phyloP scores from a whole-genome alignment of 2,113 vertebrate genomes.

The Tetrao urogallus region DNA sequence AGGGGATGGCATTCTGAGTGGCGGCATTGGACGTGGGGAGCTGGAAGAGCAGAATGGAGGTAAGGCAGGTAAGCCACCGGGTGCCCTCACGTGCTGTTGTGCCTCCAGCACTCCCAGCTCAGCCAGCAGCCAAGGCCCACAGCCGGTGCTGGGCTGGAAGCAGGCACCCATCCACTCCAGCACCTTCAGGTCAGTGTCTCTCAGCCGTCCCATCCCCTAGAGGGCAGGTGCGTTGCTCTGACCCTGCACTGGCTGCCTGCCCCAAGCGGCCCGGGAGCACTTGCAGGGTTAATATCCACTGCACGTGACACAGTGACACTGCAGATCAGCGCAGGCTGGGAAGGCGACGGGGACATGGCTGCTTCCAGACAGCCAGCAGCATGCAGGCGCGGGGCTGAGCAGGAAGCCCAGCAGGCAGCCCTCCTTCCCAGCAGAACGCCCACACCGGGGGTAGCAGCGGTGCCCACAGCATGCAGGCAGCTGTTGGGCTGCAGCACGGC shows the following conservation, averaged over 20 bases:
- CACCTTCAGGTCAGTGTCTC: not conserved
- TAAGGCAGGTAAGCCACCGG: conserved; percentile 14
- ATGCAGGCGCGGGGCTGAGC: not conserved
- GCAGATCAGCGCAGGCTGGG: not conserved
- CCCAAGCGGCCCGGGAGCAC: not conserved
- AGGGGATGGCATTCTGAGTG: accelerated
- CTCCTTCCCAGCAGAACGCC: not conserved
- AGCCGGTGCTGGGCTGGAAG: not conserved
- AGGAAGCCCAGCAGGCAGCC: accelerated
- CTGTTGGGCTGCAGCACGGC: not conserved
- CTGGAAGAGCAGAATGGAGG: not conserved
- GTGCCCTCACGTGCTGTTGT: accelerated
- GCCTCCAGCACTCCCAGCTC: accelerated
- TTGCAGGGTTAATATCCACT: accelerated
- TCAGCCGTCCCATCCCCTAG: no score
- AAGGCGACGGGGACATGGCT: not conserved
- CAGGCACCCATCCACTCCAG: not conserved
- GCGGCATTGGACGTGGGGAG: accelerated
- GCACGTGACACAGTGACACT: not conserved
- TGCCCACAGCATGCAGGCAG: not conserved
- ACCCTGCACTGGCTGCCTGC: accelerated
- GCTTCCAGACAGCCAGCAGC: not conserved
- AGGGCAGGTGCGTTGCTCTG: not conserved
- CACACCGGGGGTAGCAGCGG: accelerated
- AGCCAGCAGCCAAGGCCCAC: accelerated